Percentiles rank a stretch among this genome's conserved stretches.
phyloP scores from a whole-genome alignment of 2,113 vertebrate species.

The Bos indicus region DNA sequence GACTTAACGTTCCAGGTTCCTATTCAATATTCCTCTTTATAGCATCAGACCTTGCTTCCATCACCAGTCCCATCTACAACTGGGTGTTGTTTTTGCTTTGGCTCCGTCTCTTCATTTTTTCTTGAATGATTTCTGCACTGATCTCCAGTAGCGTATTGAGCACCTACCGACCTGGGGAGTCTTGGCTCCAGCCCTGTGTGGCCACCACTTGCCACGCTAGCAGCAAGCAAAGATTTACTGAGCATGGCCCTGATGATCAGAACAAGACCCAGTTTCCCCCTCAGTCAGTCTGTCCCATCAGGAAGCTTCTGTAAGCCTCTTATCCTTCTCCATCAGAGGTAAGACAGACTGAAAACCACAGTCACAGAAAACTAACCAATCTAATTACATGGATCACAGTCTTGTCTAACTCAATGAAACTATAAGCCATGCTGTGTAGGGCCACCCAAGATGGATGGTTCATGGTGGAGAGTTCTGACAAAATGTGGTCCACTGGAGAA shows the following conservation, averaged over 20 bases:
- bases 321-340: neutral
- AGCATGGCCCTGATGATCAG: neutral
- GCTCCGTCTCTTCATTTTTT: neutral
- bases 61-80: neutral
- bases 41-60: neutral
- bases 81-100: neutral
- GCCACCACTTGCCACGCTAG: neutral
- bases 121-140: neutral
- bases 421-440: neutral
- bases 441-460: neutral
- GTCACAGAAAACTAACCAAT: neutral
- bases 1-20: neutral
- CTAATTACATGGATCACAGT: neutral
- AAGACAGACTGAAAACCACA: neutral
- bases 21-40: neutral
- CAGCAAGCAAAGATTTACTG: neutral
- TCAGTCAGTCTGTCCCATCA: neutral
- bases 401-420: neutral
- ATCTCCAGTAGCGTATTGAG: neutral
- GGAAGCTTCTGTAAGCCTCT: neutral
- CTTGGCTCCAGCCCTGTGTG: neutral
- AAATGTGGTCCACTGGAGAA: neutral
- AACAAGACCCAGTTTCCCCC: neutral
- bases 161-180: neutral
- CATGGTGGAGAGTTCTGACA: neutral